These are phyloP conservation scores for Aix galericulata DNA, from an alignment of 2,113 vertebrate genomes.

Conservation along the genomic window DNA sequence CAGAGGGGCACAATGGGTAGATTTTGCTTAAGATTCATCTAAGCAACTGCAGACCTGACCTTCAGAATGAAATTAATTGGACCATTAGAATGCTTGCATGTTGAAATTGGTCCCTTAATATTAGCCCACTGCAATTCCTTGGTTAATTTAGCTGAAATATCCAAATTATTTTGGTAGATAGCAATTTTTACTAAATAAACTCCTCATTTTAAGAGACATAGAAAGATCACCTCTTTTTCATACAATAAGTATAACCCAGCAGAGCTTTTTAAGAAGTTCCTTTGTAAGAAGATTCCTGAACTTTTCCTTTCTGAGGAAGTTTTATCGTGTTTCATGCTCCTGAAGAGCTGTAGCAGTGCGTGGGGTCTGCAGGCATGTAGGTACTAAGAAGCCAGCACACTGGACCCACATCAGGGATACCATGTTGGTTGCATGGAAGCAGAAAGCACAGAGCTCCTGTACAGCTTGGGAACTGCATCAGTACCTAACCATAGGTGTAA, in stretches of 20 bases:
- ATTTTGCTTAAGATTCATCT: background rate
- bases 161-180: background rate
- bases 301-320: accelerated
- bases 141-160: background rate
- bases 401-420: background rate
- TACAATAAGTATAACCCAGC: no score
- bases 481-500: background rate
- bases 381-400: background rate
- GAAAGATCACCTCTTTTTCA: no score
- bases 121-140: background rate
- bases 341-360: background rate
- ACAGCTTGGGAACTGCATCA: background rate
- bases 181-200: background rate
- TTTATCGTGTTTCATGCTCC: background rate
- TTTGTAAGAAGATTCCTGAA: background rate
- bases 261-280: background rate
- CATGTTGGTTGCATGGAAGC: accelerated
- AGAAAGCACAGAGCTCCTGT: background rate
- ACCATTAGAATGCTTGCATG: accelerated
- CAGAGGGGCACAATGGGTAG: background rate
- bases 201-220: background rate
- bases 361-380: background rate
- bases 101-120: background rate
- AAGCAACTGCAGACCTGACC: background rate
- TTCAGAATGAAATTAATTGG: background rate